Base-by-base conservation (phyloP, 1,140 invertebrate species). In the Protaetia brevitarsis region DNA sequence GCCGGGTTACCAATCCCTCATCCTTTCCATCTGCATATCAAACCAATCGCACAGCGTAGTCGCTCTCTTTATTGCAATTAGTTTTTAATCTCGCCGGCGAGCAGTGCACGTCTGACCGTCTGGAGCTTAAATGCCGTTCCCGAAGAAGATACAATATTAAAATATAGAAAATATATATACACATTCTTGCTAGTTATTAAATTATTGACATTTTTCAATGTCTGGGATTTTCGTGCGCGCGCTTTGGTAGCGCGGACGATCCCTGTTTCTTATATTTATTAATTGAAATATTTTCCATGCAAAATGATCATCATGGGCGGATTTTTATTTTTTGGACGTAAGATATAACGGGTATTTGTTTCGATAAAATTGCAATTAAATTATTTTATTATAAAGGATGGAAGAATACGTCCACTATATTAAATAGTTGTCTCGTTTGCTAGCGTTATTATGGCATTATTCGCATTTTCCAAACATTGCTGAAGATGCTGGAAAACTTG, bases 1-100 rank as follows among this genome's bases (percentile, higher is more conserved):
- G 74, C 74, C 69, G 68, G 68, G 73, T 67, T 65, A 75, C 74
- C 70, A 71, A 71, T 74, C 71, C 72, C 70, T 72, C 65, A 68
- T 72, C 69, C 68, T 71, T 67, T 60, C 61, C 68, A 71, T 72
- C 70, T 70, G 71, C 71, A 73, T 73, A 75, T 74, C 72, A 73
- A 73, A 69, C 71, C 68, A 67, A 67, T 73, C 69, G 69, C 66
- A 69, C 74, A 73, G 67, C n/a, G 62, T 69, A 72, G 68, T 68
- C 65, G 34, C 64, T 37, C 64, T 10, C 19, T 27, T 34, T 29
- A 37, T 29, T 31, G 45, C 68, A 72, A 74, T 73, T 72, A 73
- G 64, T 71, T 72, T 72, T 72, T 61, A 63, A 66, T 65, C 62
- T 56, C 13, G 23, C 41, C 41, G 34, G 31, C 41, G 30, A 68